Percentiles rank a stretch among this genome's conserved stretches.
phyloP scores from a whole-genome alignment of 2,113 vertebrate species.

The Malaclemys terrapin region DNA sequence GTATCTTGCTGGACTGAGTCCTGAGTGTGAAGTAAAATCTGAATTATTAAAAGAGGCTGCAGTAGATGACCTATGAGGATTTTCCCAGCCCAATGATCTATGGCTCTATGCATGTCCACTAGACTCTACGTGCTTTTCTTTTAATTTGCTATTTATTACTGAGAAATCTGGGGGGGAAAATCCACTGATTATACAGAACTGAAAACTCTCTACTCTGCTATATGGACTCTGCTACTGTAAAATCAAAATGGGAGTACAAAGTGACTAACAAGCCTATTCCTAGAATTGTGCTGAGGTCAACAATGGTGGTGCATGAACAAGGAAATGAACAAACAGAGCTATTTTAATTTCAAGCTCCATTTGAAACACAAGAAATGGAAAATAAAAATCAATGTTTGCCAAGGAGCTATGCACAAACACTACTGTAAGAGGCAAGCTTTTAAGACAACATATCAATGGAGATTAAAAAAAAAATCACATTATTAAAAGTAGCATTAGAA shows the following conservation, averaged over 20 bases:
- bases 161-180: accelerated
- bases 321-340: slow-evolving; percentile 34
- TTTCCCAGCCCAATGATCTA: accelerated
- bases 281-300: slow-evolving; percentile 43
- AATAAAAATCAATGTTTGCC: slow-evolving; percentile 2
- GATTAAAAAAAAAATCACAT: background rate
- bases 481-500: slow-evolving; percentile 42
- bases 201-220: background rate
- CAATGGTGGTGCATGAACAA: background rate
- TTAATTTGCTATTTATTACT: background rate
- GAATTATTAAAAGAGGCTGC: background rate
- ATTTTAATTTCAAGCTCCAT: slow-evolving; percentile 66
- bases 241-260: background rate
- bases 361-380: slow-evolving; percentile 33
- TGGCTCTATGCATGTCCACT: accelerated
- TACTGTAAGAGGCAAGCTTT: background rate
- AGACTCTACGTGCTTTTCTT: background rate
- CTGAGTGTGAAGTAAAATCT: background rate
- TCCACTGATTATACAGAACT: background rate
- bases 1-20: background rate
- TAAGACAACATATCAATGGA: background rate
- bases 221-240: background rate
- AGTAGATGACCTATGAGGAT: accelerated
- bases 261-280: background rate
- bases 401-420: background rate